Conservation (phyloP, 2,888 invertebrate genomes). For the Alloscopus bannaensis region DNA sequence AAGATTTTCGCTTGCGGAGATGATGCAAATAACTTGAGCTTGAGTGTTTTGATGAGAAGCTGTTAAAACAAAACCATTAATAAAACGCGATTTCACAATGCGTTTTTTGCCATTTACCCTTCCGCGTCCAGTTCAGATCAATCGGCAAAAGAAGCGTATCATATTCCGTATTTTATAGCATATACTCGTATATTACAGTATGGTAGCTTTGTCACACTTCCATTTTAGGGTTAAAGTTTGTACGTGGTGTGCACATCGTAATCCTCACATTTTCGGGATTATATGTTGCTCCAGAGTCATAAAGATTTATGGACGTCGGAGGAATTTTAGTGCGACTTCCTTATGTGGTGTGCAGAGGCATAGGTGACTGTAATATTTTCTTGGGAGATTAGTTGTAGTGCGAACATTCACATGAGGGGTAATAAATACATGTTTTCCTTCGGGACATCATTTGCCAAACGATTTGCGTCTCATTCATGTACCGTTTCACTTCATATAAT, state of each 20-base stretch:
- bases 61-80: not conserved
- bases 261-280: no score
- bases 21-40: not conserved
- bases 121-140: no score
- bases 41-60: slow-evolving; percentile 4
- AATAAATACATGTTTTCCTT: slow-evolving; percentile 15
- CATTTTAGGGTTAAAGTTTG: no score
- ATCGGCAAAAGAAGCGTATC: no score
- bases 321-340: slow-evolving; percentile 25
- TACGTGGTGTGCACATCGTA: no score
- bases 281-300: slow-evolving; percentile 30
- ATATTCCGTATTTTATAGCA: no score
- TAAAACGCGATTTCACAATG: not conserved
- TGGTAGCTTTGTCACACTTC: no score
- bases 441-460: slow-evolving; percentile 31
- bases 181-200: no score
- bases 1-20: slow-evolving; percentile 5
- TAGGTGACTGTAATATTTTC: not conserved
- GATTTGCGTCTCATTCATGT: slow-evolving; percentile 20
- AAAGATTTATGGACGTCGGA: slow-evolving; percentile 41
- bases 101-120: no score
- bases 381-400: no score
- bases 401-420: not conserved
- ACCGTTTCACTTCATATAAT: slow-evolving; percentile 19
- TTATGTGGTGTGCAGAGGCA: not conserved